Evolutionary conservation across 2,113 vertebrate species (phyloP).

Genomic region (Taxidea taxus): DNA sequence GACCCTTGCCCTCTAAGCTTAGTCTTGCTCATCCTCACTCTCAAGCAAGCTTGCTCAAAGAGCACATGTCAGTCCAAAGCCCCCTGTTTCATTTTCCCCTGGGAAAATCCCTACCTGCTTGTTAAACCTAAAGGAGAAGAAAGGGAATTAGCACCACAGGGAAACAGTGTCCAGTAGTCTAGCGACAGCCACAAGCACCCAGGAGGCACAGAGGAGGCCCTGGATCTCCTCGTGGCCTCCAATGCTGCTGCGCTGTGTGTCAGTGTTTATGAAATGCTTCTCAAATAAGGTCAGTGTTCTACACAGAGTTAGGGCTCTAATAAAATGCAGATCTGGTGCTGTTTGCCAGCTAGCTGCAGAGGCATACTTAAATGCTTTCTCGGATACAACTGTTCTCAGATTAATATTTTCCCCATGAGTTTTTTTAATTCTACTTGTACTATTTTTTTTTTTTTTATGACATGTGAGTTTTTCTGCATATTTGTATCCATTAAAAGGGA

Average conservation of each 20-base stretch:
- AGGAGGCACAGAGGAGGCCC: neutral
- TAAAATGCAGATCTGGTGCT: slow-evolving; percentile 70
- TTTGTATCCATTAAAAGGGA: slow-evolving; percentile 33
- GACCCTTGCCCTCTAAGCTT: neutral
- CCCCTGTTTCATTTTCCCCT: neutral
- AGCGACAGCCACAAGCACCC: neutral
- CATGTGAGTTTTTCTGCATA: slow-evolving; percentile 32
- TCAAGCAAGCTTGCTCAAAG: neutral
- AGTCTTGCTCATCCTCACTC: neutral
- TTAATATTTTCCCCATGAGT: slow-evolving; percentile 57
- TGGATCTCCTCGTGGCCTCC: neutral
- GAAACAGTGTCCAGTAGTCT: neutral
- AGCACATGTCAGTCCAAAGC: neutral
- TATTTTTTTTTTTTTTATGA: slow-evolving; percentile 49
- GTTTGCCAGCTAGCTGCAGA: slow-evolving; percentile 67
- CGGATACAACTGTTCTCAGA: slow-evolving; percentile 61
- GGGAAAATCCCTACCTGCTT: neutral
- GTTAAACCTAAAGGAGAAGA: neutral
- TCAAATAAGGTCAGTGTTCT: slow-evolving; percentile 68
- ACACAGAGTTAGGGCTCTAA: slow-evolving; percentile 68
- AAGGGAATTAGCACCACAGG: too few relatives aligned
- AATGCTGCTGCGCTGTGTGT: slow-evolving; percentile 11
- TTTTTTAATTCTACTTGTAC: slow-evolving; percentile 59
- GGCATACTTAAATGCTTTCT: slow-evolving; percentile 61
- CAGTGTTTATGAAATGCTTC: slow-evolving; percentile 64